A percentile compares a stretch with the other conserved stretches of the same genome.
phyloP scores from a whole-genome alignment of 2,888 invertebrate genomes.

The Seira musarum region DNA sequence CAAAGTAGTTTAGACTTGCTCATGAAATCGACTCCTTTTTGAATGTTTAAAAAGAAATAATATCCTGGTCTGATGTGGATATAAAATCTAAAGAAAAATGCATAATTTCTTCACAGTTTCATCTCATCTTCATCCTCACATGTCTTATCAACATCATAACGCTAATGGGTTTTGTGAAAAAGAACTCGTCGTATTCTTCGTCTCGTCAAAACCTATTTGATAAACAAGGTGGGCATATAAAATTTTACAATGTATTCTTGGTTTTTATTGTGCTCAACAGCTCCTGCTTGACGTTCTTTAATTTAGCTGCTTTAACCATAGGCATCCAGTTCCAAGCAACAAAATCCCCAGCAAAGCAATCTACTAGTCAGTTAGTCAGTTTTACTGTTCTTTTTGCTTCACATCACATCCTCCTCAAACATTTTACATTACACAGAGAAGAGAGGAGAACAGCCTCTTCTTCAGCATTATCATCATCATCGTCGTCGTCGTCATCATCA shows the following conservation, averaged over 20 bases:
- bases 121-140: too few species aligned
- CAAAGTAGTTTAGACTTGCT: too few species aligned
- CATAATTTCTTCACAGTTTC: too few species aligned
- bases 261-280: not conserved
- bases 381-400: constrained; percentile 32
- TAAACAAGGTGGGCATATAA: not conserved
- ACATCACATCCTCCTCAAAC: constrained; percentile 24
- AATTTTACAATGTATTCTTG: constrained; percentile 14
- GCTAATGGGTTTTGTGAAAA: too few species aligned
- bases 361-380: not conserved
- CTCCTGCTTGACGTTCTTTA: not conserved
- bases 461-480: not conserved
- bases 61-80: too few species aligned
- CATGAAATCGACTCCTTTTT: too few species aligned
- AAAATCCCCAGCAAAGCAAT: not conserved
- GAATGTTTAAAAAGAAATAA: too few species aligned
- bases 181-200: too few species aligned
- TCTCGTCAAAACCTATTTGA: not conserved
- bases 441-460: not conserved
- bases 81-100: too few species aligned
- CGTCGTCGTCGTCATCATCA: too few species aligned
- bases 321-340: not conserved
- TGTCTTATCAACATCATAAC: too few species aligned
- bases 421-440: not conserved
- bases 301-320: constrained; percentile 8